Conservation (phyloP, 2,888 invertebrate genomes). For the Rhorus exstirpatorius region DNA sequence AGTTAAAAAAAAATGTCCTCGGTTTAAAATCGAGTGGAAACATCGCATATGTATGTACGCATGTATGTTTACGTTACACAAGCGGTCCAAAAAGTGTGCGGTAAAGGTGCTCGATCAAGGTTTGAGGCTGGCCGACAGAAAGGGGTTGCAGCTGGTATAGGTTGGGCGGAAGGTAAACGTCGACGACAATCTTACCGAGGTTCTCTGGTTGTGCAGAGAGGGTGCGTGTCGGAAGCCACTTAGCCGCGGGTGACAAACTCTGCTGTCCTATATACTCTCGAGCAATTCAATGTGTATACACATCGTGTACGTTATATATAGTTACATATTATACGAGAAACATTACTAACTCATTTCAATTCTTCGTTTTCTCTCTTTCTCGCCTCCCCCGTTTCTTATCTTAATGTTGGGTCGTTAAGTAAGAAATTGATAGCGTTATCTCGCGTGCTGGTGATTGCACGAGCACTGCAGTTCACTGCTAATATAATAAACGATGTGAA, state of each 20-base stretch:
- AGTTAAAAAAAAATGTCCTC: too few species aligned
- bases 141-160: conserved; percentile 2
- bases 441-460: not conserved
- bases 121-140: conserved; percentile 13
- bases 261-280: too few species aligned
- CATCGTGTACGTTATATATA: too few species aligned
- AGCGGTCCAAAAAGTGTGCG: too few species aligned
- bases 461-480: not conserved
- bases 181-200: conserved; percentile 47
- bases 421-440: not conserved
- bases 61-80: too few species aligned
- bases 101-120: conserved; percentile 15
- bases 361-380: not conserved
- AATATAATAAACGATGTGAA: too few species aligned
- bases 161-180: conserved; percentile 23
- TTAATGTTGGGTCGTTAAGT: too few species aligned
- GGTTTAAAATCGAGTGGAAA: too few species aligned
- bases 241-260: conserved; percentile 66
- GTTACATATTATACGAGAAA: too few species aligned
- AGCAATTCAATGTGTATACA: too few species aligned
- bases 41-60: too few species aligned
- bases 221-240: conserved; percentile 74
- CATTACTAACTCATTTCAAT: too few species aligned
- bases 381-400: not conserved
- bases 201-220: conserved; percentile 46